These are phyloP conservation scores for Caenorhabditis virilis DNA, from an alignment of 2,888 invertebrate species.

Conservation along the genomic window DNA sequence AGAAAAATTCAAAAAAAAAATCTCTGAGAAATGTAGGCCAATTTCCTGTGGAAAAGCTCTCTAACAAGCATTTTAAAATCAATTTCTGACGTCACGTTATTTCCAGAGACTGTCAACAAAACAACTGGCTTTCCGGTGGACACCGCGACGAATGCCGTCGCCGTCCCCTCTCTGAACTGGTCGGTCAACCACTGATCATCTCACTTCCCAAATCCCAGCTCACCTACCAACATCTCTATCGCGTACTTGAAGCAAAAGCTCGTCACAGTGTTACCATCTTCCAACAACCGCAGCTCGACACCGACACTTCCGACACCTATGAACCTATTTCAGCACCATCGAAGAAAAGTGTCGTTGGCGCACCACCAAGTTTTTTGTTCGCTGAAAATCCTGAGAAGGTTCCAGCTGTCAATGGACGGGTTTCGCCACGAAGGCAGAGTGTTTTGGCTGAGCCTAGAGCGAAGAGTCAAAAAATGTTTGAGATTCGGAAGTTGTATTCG, in stretches of 20 bases:
- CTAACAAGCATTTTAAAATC: too few species aligned
- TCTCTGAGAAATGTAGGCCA: conserved; percentile 22
- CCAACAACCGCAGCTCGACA: conserved; percentile 67
- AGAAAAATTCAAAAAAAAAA: not conserved
- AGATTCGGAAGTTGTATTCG: conserved; percentile 23
- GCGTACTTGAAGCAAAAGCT: conserved; percentile 70
- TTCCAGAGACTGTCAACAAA: conserved; percentile 70
- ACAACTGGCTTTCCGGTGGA: conserved; percentile 69
- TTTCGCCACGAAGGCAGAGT: conserved; percentile 25
- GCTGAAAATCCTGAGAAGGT: conserved; percentile 18
- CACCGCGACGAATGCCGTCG: conserved; percentile 55
- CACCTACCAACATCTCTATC: conserved; percentile 70
- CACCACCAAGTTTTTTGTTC: conserved; percentile 31
- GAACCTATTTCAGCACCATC: not conserved
- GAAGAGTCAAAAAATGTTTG: conserved; percentile 37
- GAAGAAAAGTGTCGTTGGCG: conserved; percentile 38
- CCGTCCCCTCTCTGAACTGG: conserved; percentile 53
- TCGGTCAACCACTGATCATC: conserved; percentile 72
- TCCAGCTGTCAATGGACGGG: too few species aligned
- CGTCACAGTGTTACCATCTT: conserved; percentile 71
- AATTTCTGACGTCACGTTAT: not conserved
- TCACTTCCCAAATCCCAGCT: conserved; percentile 71
- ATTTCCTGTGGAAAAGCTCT: too few species aligned
- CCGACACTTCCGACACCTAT: not conserved
- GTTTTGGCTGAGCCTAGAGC: conserved; percentile 38